Evolutionary conservation across 2,888 invertebrate species (phyloP).

Genomic region (Xestia rhomboidea): DNA sequence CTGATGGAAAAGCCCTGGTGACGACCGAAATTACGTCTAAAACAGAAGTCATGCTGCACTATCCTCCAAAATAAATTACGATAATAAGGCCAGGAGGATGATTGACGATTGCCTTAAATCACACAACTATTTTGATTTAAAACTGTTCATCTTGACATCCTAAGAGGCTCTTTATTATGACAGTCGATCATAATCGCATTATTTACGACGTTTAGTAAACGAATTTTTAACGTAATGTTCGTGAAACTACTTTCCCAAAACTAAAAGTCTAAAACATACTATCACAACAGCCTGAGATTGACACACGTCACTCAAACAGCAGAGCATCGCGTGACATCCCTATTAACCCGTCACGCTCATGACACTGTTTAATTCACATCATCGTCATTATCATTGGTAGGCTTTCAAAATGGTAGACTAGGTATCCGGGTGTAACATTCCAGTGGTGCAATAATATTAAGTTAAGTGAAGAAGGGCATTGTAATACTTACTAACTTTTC

Average conservation of each 20-base stretch:
- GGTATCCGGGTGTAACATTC: neutral
- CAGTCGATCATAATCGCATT: neutral
- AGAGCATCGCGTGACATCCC: conserved; percentile 23
- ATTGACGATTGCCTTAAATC: neutral
- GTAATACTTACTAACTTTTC: too few species aligned
- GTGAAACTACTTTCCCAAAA: neutral
- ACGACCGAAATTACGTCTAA: too few species aligned
- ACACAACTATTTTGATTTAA: neutral
- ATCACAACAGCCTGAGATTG: neutral
- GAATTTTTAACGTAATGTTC: too few species aligned
- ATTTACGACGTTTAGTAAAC: too few species aligned
- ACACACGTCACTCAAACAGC: neutral
- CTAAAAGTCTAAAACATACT: neutral
- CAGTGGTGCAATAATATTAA: neutral
- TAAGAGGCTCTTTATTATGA: neutral
- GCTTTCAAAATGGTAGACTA: neutral
- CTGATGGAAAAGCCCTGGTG: too few species aligned
- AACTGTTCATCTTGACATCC: neutral
- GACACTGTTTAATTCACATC: conserved; percentile 59
- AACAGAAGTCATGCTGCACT: too few species aligned
- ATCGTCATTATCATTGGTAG: conserved; percentile 32
- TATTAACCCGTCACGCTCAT: conserved; percentile 37
- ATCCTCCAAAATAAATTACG: neutral
- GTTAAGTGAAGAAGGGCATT: too few species aligned
- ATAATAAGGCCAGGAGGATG: neutral